Conservation (phyloP, 2,113 vertebrate genomes). For the Alces alces region DNA sequence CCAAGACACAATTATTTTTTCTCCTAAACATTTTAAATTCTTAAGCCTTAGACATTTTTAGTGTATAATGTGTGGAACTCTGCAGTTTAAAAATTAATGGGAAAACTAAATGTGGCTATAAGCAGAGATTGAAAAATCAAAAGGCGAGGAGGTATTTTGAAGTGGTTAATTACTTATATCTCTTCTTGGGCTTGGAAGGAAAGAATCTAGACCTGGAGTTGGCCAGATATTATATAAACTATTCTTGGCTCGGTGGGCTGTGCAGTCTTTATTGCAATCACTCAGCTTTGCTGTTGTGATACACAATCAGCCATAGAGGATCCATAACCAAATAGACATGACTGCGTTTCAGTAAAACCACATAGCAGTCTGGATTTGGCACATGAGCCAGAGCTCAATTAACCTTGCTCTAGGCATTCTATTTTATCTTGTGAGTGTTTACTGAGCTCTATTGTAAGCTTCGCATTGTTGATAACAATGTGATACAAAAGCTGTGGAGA, state of each 20-base stretch:
- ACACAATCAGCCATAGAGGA: background rate
- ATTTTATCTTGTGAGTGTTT: background rate
- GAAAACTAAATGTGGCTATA: background rate
- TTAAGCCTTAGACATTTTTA: background rate
- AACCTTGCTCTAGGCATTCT: background rate
- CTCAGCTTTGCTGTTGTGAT: background rate
- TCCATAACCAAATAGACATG: background rate
- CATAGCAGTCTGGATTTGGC: background rate
- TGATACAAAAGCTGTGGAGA: background rate
- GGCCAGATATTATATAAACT: background rate
- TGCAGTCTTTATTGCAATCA: background rate
- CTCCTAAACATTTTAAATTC: background rate
- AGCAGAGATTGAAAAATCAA: background rate
- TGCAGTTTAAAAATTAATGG: background rate
- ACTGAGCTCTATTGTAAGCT: background rate
- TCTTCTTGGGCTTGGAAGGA: background rate
- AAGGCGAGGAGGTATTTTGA: background rate
- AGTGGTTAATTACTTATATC: background rate
- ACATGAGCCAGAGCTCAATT: background rate
- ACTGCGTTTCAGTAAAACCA: background rate
- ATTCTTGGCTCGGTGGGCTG: background rate
- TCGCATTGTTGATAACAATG: background rate
- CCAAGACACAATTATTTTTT: conserved; percentile 12
- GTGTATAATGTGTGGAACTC: background rate
- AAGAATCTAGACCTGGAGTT: background rate